Base-by-base conservation (phyloP, 2,888 invertebrate species). In the Sylvicola cinctus region DNA sequence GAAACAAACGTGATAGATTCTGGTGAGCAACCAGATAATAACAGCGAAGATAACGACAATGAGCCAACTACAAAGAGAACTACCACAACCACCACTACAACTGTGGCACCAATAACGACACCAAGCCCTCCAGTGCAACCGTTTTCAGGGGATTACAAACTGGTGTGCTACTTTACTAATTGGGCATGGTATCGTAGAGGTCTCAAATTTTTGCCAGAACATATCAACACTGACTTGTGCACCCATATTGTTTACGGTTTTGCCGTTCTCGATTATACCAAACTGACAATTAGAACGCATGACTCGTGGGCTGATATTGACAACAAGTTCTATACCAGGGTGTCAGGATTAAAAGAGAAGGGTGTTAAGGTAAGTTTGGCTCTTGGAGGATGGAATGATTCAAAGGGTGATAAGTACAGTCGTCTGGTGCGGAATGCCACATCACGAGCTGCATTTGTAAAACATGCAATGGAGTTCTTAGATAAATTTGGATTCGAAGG, bases 371-470 rank as follows among this genome's bases (percentile, higher is more conserved):
- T 88, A 0, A 71, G 80, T 1, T 58, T 93, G 10, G 90, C 84
- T 2, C 62, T 93, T 16, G 93, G 91, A n/a, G 91, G 91, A 3
- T 91, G 91, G 90, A 90, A 87, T 49, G 87, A 91, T 54, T 90
- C 87, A 0, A 75, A 73, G 25, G 85, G 84, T 0, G 84, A 85
- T 50, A 88, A 88, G 49, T 88, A 88, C 55, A 85, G 85, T 16
- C 68, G 76, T 38, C 54, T 88, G 15, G 87, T 85, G 2, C 78
- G 84, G 46, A 75, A 67, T 49, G 72, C 80, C 0, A 52, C 66
- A 2, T 72, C 81, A 0, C 66, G 87, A 33, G 62, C 64, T 0
- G 68, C 70, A 41, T 90, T 88, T 47, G 69, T 85, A 7, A 62
- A 65, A 4, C 76, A 87, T 44, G 74, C 72, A 0, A 47, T 87